Percentiles rank a stretch among this genome's conserved stretches.
Evolutionary conservation across 2,113 vertebrate genomes (phyloP).

Genomic region (Cyprinodon variegatus): DNA sequence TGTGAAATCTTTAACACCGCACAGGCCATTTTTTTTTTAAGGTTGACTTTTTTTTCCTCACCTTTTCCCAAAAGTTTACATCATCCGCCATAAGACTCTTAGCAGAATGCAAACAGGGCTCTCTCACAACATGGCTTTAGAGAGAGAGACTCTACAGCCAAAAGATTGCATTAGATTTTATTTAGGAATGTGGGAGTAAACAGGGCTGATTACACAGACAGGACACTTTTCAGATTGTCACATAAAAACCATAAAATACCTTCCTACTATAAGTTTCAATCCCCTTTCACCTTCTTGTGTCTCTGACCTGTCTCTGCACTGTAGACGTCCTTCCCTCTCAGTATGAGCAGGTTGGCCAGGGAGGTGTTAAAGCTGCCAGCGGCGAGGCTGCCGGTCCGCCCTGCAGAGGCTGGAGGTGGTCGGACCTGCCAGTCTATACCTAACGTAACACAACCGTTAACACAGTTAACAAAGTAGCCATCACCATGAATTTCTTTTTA

Average conservation of each 20-base stretch:
- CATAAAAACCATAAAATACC: not conserved
- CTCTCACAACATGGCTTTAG: not conserved
- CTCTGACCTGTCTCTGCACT: constrained; percentile 82
- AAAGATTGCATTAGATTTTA: not conserved
- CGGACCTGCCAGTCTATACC: constrained; percentile 91
- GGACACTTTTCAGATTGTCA: not conserved
- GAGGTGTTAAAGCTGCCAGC: constrained; percentile 85
- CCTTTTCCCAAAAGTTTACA: too few species aligned
- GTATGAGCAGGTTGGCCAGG: constrained; percentile 90
- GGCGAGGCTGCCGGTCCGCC: constrained; percentile 50
- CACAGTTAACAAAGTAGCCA: not conserved
- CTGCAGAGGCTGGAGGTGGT: constrained; percentile 60
- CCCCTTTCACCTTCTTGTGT: not conserved
- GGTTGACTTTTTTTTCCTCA: too few species aligned
- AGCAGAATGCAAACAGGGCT: not conserved
- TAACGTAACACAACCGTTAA: constrained; percentile 35
- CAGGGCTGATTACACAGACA: not conserved
- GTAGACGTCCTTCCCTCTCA: constrained; percentile 89
- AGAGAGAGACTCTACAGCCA: not conserved
- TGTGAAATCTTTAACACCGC: too few species aligned
- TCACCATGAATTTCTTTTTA: too few species aligned
- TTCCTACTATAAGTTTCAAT: not conserved
- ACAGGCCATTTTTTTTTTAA: too few species aligned
- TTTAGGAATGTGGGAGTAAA: not conserved
- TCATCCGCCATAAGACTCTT: too few species aligned